Evolutionary conservation across 2,113 vertebrate species (phyloP), one percentile per base, ranked within the genome.

Genomic region (Pao palembangensis): DNA sequence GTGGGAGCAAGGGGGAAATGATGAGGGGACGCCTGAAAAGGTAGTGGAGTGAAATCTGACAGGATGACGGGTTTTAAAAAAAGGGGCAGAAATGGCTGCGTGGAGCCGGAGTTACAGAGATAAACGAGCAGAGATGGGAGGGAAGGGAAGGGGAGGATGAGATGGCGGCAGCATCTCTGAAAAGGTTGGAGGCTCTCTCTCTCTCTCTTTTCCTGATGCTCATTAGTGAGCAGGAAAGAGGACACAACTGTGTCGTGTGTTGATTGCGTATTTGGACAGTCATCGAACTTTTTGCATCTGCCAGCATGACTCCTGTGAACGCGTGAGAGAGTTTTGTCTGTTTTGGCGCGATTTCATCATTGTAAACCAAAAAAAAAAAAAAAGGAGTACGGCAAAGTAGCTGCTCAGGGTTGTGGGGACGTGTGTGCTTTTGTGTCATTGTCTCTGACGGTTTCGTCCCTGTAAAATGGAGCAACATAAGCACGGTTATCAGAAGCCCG

Each of bases 401-500:
- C 28, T 31, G 3, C 8, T 31, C 6, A 8, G 28, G 5, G 28
- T 31, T 31, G 5, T 6, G 79, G 78, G 73, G 56, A 15, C 15
- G 42, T 3, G 42, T 14, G 42, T 1, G 42, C 42, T 6, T 8
- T 14, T 8, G 6, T 43, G 12, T 43, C 42, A 12, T 43, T 43
- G 41, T 42, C 41, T 42, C 41, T 42, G 21, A 64, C 53, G 71
- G 60, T 71, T 61, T 73, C 63, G 21, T 55, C 62, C 41, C 18
- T 61, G 65, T 61, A n/a, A 55, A 18, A 48, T 76, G 69, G 55
- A 58, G 60, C 48, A 66, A 59, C 8, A 79, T 74, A 72, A 75
- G 79, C 83, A 83, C 84, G 69, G 80, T 31, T 67, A 85, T 85
- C 61, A 72, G 51, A 56, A 46, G 23, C 38, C 23, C 46, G 47